A percentile compares a stretch with the other conserved stretches of the same genome.
phyloP scores from a whole-genome alignment of 2,113 vertebrate genomes.

The Eupsittula cactorum region DNA sequence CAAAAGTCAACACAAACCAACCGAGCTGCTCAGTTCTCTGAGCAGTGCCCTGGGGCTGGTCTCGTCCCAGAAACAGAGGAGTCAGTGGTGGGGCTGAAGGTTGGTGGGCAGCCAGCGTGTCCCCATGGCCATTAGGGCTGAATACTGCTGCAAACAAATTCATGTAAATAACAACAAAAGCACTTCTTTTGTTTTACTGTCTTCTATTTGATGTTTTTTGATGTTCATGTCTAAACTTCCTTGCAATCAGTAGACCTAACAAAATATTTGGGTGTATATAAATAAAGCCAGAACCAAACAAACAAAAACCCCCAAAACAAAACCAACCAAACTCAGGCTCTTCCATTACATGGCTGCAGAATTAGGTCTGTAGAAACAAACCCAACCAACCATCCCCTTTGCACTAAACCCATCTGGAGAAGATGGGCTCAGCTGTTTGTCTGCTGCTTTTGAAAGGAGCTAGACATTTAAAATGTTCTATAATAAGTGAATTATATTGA shows the following conservation, averaged over 20 bases:
- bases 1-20: neutral
- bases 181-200: neutral
- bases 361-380: neutral
- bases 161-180: neutral
- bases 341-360: neutral
- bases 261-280: neutral
- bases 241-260: neutral
- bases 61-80: neutral
- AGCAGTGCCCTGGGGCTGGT: neutral
- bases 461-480: neutral
- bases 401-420: neutral
- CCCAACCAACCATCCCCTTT: neutral
- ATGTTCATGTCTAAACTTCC: accelerated
- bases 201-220: neutral
- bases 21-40: neutral
- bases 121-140: neutral
- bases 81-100: neutral
- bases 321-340: accelerated
- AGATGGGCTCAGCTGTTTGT: neutral
- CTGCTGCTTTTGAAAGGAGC: neutral
- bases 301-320: neutral
- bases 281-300: too few species aligned
- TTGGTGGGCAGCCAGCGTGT: neutral
- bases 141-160: neutral
- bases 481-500: neutral